Conservation (phyloP, 2,888 invertebrate genomes). For the Scaptomyza flava region DNA sequence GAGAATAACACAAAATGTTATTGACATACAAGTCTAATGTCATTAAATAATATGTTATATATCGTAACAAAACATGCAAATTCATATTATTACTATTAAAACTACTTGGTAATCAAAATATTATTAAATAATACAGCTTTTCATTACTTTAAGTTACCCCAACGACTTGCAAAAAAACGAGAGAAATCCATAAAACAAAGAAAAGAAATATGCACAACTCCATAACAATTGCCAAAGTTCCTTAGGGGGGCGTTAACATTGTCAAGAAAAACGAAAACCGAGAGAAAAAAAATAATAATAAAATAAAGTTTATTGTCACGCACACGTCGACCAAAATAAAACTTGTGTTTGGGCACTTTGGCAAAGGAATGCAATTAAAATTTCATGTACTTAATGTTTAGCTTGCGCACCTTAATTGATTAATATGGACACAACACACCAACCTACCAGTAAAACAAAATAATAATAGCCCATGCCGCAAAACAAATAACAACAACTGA, state of each 20-base stretch:
- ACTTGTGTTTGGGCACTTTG: slow-evolving; percentile 35
- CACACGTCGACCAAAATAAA: slow-evolving; percentile 34
- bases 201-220: slow-evolving; percentile 17
- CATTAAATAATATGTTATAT: no score
- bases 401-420: slow-evolving; percentile 56
- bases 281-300: slow-evolving; percentile 43
- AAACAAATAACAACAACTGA: slow-evolving; percentile 14
- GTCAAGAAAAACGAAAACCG: slow-evolving; percentile 14
- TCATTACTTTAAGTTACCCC: no score
- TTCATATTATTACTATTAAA: no score
- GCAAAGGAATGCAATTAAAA: slow-evolving; percentile 56
- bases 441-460: neutral
- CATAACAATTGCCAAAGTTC: slow-evolving; percentile 11
- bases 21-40: no score
- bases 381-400: slow-evolving; percentile 52
- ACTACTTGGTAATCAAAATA: no score
- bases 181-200: neutral
- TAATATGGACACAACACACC: slow-evolving; percentile 40
- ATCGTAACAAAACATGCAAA: no score
- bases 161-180: no score
- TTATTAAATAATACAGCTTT: no score
- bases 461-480: neutral
- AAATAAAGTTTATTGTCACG: slow-evolving; percentile 57
- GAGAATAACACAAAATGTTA: no score
- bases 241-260: slow-evolving; percentile 2